A percentile compares a stretch with the other conserved stretches of the same genome.
These are phyloP conservation scores for Sarcophaga caerulescens DNA, from an alignment of 2,888 invertebrate genomes.

Conservation along the genomic window DNA sequence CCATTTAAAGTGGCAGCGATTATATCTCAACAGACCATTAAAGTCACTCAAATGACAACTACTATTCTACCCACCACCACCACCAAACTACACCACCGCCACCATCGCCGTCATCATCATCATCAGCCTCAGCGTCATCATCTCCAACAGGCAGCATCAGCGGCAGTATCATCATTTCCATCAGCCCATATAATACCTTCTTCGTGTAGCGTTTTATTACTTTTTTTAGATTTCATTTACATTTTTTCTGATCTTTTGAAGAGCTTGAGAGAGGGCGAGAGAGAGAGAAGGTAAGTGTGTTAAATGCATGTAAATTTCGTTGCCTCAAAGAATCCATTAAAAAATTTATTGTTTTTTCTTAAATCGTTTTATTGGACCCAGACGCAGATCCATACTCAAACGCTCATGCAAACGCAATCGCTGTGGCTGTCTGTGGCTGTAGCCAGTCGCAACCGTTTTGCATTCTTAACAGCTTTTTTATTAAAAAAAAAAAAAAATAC, in stretches of 20 bases:
- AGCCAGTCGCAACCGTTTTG: too few relatives aligned
- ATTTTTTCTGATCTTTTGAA: constrained; percentile 12
- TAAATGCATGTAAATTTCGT: constrained; percentile 60
- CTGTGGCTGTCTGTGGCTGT: background rate
- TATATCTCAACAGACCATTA: constrained; percentile 81
- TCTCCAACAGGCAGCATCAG: constrained; percentile 6
- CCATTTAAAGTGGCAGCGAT: constrained; percentile 81
- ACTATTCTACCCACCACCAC: constrained; percentile 73
- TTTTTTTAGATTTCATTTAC: background rate
- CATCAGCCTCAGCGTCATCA: constrained; percentile 12
- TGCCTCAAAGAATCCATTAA: constrained; percentile 54
- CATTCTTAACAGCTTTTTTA: constrained; percentile 24
- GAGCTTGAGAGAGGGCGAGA: too few relatives aligned
- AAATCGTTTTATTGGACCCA: constrained; percentile 28
- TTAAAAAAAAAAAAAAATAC: constrained; percentile 29
- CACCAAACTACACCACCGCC: background rate
- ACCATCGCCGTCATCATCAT: constrained; percentile 29
- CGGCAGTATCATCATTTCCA: constrained; percentile 49
- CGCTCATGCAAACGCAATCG: background rate
- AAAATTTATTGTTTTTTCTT: constrained; percentile 58
- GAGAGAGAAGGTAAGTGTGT: background rate
- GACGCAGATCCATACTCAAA: constrained; percentile 13
- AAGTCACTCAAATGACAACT: constrained; percentile 80
- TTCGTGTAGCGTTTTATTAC: background rate
- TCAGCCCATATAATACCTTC: constrained; percentile 37